Conservation (phyloP, 2,113 vertebrate genomes). For the Chelonoidis abingdonii region DNA sequence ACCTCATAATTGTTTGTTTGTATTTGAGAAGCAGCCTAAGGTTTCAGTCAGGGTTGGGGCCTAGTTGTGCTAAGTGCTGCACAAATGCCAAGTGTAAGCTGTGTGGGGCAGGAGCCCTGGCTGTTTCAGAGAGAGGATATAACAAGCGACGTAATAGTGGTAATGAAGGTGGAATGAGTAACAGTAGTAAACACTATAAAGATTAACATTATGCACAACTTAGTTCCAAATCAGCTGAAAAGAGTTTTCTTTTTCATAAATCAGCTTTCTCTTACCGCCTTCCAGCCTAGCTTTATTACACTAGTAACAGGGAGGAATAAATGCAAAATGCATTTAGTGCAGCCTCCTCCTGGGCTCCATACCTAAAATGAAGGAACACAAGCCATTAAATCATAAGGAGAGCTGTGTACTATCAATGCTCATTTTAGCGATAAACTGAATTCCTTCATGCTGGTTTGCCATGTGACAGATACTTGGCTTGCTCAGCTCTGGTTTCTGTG, state of each 20-base stretch:
- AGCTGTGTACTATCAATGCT: background rate
- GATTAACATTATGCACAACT: background rate
- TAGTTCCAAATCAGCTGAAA: background rate
- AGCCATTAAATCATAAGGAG: background rate
- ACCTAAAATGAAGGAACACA: background rate
- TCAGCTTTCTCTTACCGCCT: background rate
- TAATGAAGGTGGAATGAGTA: background rate
- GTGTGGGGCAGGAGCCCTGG: fast-evolving
- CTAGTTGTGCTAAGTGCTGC: background rate
- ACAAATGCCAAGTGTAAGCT: background rate
- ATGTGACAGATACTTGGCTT: background rate
- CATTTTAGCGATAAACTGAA: background rate
- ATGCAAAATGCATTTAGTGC: background rate
- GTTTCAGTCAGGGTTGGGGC: background rate
- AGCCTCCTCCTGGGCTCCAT: background rate
- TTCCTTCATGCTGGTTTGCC: background rate
- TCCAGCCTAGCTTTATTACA: background rate
- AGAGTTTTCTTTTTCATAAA: background rate
- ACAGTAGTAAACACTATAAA: background rate
- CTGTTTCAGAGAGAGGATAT: background rate
- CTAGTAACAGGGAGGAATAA: background rate
- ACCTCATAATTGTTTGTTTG: background rate
- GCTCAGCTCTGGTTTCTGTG: background rate
- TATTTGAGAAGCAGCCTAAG: background rate
- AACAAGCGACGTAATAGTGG: background rate